Base-by-base conservation (phyloP, 2,888 invertebrate genomes). In the Priocnemis perturbator region DNA sequence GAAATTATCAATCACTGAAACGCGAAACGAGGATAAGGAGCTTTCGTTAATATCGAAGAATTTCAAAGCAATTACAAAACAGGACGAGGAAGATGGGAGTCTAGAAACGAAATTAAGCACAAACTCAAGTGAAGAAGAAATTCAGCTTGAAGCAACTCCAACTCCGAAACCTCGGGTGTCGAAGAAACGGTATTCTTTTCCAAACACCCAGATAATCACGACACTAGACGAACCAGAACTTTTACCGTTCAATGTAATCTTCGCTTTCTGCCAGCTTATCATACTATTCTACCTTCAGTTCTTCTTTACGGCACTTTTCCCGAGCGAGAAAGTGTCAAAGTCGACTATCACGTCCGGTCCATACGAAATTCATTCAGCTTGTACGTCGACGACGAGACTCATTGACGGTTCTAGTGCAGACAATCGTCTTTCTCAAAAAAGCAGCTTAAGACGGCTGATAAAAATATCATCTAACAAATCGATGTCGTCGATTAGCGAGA, bases 201-300 rank as follows among this genome's bases (percentile, higher is more conserved):
- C 11, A 11, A 17, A n/a, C 1, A 7, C 3, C 4, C 26, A 37
- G 14, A 37, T 17, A 11, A 19, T 17, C 9, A 44, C 23, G 17
- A 17, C 17, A 37, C 14, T 19, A 4, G 19, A 57, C 11, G 19
- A 44, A 57, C 37, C 15, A 26, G 26, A 26, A 5, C 26, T 26
- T 26, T 26, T 26, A 5, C 44, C 57, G 5, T 19, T 57, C 1
- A 14, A 37, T 20, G 15, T 57, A 44, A 20, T 57, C 2, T 37
- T 57, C 14, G 57, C 37, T 37, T 57, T 57, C 19, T 37, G 30
- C 15, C 30, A 30, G 26, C 30, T 57, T 19, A 17, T 57, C 5
- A 37, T 57, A 17, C 5, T 30, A 1, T 4, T 30, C 20, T 57
- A 57, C 15, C 0, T 57, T 0, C 37, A 37, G 44, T 20, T 9